Percentiles rank a stretch among this genome's conserved stretches.
Evolutionary conservation across 2,113 vertebrate genomes (phyloP).

Genomic region (Gadus chalcogrammus): DNA sequence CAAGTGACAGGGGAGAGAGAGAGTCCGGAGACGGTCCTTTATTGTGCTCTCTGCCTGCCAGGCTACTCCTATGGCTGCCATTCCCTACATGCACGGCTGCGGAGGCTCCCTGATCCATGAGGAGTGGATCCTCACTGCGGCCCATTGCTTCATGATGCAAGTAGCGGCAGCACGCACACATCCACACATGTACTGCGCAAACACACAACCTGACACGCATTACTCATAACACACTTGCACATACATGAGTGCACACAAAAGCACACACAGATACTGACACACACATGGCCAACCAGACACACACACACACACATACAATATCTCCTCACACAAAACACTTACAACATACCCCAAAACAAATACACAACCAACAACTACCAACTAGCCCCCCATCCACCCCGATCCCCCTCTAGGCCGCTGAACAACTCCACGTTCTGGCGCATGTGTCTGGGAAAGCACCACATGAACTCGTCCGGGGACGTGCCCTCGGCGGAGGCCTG

Average conservation of each 20-base stretch:
- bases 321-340: no score
- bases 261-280: no score
- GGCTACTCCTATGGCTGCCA: conserved; percentile 22
- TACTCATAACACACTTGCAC: no score
- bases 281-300: no score
- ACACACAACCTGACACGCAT: no score
- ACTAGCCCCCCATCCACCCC: background rate
- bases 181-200: no score
- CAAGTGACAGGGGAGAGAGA: background rate
- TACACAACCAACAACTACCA: no score
- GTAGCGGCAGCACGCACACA: conserved; percentile 3
- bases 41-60: conserved; percentile 29
- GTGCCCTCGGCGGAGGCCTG: conserved; percentile 57
- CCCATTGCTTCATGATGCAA: conserved; percentile 73
- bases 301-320: no score
- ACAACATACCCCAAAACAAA: no score
- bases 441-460: conserved; percentile 70
- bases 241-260: no score
- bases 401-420: conserved; percentile 32
- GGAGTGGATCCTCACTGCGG: conserved; percentile 73
- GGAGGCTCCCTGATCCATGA: conserved; percentile 72
- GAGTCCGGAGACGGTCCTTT: background rate
- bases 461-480: conserved; percentile 65
- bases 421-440: conserved; percentile 49
- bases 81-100: conserved; percentile 62